phyloP scores from a whole-genome alignment of 1,140 invertebrate species.

The Apis laboriosa region DNA sequence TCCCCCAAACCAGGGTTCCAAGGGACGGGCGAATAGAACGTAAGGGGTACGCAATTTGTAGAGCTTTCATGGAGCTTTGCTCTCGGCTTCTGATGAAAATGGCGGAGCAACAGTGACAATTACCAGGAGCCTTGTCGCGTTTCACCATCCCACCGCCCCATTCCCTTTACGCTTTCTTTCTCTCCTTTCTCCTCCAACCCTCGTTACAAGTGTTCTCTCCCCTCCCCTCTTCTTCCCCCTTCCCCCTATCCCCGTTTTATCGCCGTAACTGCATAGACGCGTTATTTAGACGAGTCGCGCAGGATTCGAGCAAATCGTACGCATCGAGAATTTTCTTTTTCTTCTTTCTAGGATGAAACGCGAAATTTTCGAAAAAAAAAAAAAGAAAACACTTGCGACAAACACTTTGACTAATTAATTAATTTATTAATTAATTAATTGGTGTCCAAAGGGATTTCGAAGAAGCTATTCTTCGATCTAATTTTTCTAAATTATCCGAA shows the following conservation, averaged over 20 bases:
- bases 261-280: conserved; percentile 61
- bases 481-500: too few species aligned
- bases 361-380: too few species aligned
- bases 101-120: conserved; percentile 69
- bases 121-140: conserved; percentile 67
- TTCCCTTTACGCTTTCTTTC: conserved; percentile 17
- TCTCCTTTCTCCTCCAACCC: background rate
- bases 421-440: too few species aligned
- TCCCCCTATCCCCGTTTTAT: conserved; percentile 28
- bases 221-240: too few species aligned
- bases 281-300: conserved; percentile 31
- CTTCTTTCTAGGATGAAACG: background rate
- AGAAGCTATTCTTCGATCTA: too few species aligned
- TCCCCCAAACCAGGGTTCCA: conserved; percentile 45
- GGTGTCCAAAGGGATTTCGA: too few species aligned
- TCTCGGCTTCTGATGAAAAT: conserved; percentile 61
- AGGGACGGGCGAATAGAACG: conserved; percentile 54
- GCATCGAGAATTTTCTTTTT: conserved; percentile 7
- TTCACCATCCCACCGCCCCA: conserved; percentile 14
- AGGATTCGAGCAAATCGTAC: conserved; percentile 6
- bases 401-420: too few species aligned
- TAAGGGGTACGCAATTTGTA: conserved; percentile 75
- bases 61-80: conserved; percentile 73
- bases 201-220: conserved; percentile 51
- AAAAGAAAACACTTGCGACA: too few species aligned